Base-by-base conservation (phyloP, 1,140 invertebrate genomes). In the Tyrophagus putrescentiae region DNA sequence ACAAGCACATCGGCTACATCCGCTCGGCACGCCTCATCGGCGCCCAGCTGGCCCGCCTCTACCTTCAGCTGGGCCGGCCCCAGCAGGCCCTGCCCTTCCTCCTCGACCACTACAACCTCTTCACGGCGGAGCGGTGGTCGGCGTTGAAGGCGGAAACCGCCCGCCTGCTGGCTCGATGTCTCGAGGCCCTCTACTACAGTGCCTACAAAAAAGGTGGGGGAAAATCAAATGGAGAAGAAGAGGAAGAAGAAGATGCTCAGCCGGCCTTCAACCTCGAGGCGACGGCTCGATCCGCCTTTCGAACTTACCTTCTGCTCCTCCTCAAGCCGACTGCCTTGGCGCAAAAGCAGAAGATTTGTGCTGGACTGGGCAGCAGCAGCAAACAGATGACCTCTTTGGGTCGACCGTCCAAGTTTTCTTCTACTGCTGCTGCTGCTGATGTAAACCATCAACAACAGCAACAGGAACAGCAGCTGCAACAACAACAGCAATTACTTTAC, bases 1-100 rank as follows among this genome's bases (percentile, higher is more conserved):
- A 88, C 68, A 98, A 98, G 71, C 90, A 96, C 72, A 90, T 95
- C 65, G 82, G 87, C 6, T 79, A 89, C 48, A 76, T 86, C 58
- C 74, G 88, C 62, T 87, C 81, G 36, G 91, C 92, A 0, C 78
- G 88, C 52, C 76, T 85, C 18, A 85, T 96, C 60, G 92, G 92
- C 0, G 78, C 83, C 62, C 85, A 94, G 70, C 71, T 98, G 21
- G 90, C 92, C 0, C 77, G 81, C 28, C 93, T 95, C 70, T 94
- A 96, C 69, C 82, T 87, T 65, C 76, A 86, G 60, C 73, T 87
- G 1, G 85, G 84, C 1, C 85, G 94, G 69, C 82, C 83, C 6
- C 80, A 85, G 62, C 92, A 93, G 72, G 85, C 91, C 0, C 83
- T 87, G 13, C 83, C 82, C 2, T 95, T 94, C 73, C 76, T 96